These are phyloP conservation scores for Mico argentatus DNA, from an alignment of 2,797 vertebrate species.

Conservation along the genomic window DNA sequence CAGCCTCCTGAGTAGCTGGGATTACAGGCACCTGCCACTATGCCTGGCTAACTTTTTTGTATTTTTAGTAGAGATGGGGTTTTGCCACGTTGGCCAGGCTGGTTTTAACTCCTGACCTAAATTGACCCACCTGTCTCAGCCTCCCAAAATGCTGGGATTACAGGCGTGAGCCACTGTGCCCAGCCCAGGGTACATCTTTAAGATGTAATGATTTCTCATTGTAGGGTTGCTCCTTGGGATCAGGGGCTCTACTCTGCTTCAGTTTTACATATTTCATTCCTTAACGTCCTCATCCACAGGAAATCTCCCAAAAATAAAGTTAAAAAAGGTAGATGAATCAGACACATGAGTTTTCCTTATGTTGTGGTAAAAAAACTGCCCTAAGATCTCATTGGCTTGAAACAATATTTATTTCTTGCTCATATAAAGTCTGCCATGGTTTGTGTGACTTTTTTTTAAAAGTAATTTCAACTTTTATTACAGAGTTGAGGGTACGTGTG, in stretches of 20 bases:
- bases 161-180: accelerated
- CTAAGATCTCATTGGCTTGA: neutral
- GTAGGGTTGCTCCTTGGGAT: neutral
- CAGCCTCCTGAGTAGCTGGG: neutral
- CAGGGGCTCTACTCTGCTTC: neutral
- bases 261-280: too few species aligned
- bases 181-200: neutral
- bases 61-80: neutral
- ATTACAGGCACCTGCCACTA: neutral
- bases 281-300: neutral
- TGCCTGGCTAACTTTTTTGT: neutral
- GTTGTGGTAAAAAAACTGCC: too few species aligned
- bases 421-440: neutral
- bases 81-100: neutral
- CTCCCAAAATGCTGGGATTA: neutral
- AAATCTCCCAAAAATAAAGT: neutral
- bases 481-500: neutral
- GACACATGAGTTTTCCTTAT: neutral
- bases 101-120: neutral
- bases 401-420: neutral
- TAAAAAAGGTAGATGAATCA: neutral
- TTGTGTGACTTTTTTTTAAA: neutral
- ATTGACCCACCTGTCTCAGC: neutral
- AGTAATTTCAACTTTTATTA: neutral
- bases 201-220: neutral